Evolutionary conservation across 2,888 invertebrate species (phyloP).

Genomic region (Agriopis aurantiaria): DNA sequence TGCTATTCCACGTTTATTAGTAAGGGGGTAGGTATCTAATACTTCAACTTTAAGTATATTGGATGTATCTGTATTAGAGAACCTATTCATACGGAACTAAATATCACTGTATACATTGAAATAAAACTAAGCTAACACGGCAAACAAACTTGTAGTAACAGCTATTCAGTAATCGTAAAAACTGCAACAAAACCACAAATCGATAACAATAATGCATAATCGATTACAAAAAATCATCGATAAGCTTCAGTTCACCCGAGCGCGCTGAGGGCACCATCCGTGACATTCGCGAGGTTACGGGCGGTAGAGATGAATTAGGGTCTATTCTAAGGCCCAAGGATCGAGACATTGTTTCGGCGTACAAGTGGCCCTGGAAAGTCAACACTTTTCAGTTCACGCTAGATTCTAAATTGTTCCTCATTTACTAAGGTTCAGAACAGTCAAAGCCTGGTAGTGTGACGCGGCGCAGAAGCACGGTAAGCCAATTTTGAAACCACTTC

Average conservation of each 20-base stretch:
- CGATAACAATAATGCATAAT: slow-evolving; percentile 47
- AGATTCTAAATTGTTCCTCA: too few relatives aligned
- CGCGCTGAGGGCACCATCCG: slow-evolving; percentile 60
- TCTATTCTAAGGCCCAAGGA: neutral
- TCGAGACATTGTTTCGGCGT: too few relatives aligned
- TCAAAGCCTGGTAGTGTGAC: too few relatives aligned
- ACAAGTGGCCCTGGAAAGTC: too few relatives aligned
- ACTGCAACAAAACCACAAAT: slow-evolving; percentile 12
- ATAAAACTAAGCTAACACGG: neutral
- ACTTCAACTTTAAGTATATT: neutral
- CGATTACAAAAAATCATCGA: slow-evolving; percentile 55
- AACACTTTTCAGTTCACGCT: too few relatives aligned
- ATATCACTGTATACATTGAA: neutral
- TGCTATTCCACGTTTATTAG: too few relatives aligned
- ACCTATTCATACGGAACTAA: neutral
- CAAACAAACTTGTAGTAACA: neutral
- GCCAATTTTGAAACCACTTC: too few relatives aligned
- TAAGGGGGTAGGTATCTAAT: too few relatives aligned
- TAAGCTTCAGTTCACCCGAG: slow-evolving; percentile 61
- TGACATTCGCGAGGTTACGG: slow-evolving; percentile 74
- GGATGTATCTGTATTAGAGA: neutral
- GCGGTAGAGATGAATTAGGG: slow-evolving; percentile 28
- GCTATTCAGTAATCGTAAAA: slow-evolving; percentile 5
- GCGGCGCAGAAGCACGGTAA: too few relatives aligned
- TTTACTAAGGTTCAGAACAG: too few relatives aligned